Evolutionary conservation across 2,888 invertebrate species (phyloP), one percentile per base, ranked within the genome.

Genomic region (Drosophila fulvimacula): DNA sequence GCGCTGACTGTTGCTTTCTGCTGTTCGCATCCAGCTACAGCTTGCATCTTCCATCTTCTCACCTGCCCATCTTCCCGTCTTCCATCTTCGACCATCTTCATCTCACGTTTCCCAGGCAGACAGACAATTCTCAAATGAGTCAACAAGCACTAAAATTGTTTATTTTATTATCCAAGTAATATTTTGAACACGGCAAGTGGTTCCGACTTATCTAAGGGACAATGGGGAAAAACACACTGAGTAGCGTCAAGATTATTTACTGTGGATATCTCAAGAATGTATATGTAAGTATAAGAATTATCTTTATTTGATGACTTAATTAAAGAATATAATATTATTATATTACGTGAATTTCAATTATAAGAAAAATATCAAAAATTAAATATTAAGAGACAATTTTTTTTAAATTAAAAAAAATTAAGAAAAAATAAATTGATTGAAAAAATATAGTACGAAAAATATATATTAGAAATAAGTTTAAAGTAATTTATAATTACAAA

Each of bases 111-210:
- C 60, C 68, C 71, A 72, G 73, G 66, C 79, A 65, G 82, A 63
- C 82, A 86, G 88, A 90, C 90, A 90, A 91, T 90, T 91, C 92
- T 91, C 92, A 90, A 91, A 92, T 92, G 92, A 92, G 88, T 86
- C 88, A 82, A 82, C 87, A 82, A 82, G 71, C 69, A 91, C 81
- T 91, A 90, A 91, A 92, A 91, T 91, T 91, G 87, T 91, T 91
- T 89, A 90, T 90, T 92, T 91, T 91, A 91, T 91, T 87, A 81
- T 57, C 73, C 59, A 48, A 58, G 79, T 71, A 80, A 65, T 80
- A 62, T 71, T 58, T 69, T 66, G 59, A 66, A 15, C 64, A 76
- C 66, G 56, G 67, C 67, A 75, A 52, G 56, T 52, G 68, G 44
- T 38, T 49, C 44, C 10, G 34, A 51, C 48, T 41, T 21, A 53